phyloP scores from a whole-genome alignment of 2,888 invertebrate species.

The Lymantria dispar region DNA sequence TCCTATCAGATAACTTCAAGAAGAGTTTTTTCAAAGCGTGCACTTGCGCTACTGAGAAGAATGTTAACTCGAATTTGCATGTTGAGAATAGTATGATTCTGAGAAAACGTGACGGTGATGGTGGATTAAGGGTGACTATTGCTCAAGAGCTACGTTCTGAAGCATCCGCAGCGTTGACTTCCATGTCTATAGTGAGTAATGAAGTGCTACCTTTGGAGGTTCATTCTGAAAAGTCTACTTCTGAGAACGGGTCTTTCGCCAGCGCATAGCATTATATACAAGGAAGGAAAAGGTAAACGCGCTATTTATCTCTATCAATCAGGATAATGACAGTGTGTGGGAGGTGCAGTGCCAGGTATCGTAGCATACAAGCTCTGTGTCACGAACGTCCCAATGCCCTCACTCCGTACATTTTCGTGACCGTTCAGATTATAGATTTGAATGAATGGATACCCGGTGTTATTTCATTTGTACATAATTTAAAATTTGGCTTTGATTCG shows the following conservation, averaged over 20 bases:
- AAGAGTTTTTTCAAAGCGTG: conserved; percentile 97
- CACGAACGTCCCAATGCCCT: conserved; percentile 21
- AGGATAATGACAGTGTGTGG: conserved; percentile 28
- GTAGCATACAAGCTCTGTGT: conserved; percentile 59
- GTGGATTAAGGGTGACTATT: conserved; percentile 40
- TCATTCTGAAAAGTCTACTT: conserved; percentile 56
- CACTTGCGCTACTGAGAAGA: conserved; percentile 92
- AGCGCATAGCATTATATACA: conserved; percentile 49
- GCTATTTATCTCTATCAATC: conserved; percentile 66
- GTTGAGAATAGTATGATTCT: conserved; percentile 93
- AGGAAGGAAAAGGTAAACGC: conserved; percentile 72
- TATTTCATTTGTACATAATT: conserved; percentile 36
- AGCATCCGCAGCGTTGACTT: conserved; percentile 77
- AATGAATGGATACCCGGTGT: conserved; percentile 29
- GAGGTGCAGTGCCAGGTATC: conserved; percentile 11
- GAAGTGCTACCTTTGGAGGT: conserved; percentile 64
- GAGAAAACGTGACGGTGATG: conserved; percentile 56
- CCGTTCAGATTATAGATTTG: conserved; percentile 24
- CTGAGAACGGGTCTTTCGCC: conserved; percentile 68
- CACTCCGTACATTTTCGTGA: conserved; percentile 15
- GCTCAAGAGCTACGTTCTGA: conserved; percentile 64
- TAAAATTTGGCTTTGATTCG: conserved; percentile 40
- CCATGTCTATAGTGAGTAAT: conserved; percentile 62
- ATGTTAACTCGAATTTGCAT: conserved; percentile 93
- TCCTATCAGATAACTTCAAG: conserved; percentile 96